Percentiles rank a stretch among this genome's conserved stretches.
Evolutionary conservation across 2,797 vertebrate species (phyloP).

Genomic region (Pygocentrus nattereri): DNA sequence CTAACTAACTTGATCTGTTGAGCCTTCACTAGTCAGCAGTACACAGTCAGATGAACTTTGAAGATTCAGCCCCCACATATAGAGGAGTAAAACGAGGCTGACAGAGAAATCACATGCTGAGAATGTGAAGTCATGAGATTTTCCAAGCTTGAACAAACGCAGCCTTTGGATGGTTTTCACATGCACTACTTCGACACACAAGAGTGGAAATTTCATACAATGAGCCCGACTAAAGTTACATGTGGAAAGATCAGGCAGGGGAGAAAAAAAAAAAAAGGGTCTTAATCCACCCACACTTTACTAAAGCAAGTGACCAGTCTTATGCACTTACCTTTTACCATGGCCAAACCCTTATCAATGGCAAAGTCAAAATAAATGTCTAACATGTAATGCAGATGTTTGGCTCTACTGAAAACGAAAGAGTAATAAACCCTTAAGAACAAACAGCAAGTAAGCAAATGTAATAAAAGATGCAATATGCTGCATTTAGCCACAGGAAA

Average conservation of each 20-base stretch:
- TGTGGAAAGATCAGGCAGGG: constrained; percentile 39
- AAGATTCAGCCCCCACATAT: constrained; percentile 3
- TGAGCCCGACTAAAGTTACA: constrained; percentile 53
- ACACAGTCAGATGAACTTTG: constrained; percentile 25
- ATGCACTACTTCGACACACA: constrained; percentile 58
- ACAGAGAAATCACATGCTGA: constrained; percentile 45
- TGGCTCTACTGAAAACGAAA: background rate
- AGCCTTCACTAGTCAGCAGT: constrained; percentile 17
- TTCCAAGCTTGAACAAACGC: constrained; percentile 15
- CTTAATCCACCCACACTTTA: background rate
- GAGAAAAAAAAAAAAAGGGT: constrained; percentile 52
- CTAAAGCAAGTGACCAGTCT: background rate
- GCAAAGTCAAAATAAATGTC: background rate
- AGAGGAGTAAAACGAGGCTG: constrained; percentile 13
- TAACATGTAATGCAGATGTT: background rate
- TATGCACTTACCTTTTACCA: background rate
- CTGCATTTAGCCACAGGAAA: background rate
- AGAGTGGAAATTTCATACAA: constrained; percentile 63
- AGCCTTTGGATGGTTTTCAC: constrained; percentile 56
- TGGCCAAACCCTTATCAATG: background rate
- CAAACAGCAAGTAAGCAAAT: background rate
- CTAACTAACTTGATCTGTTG: background rate
- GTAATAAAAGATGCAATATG: background rate
- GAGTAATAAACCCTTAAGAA: background rate
- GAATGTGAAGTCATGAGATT: constrained; percentile 29